A percentile compares a stretch with the other conserved stretches of the same genome.
phyloP scores from a whole-genome alignment of 2,797 vertebrate species.

The Platyrinchus mystaceus region DNA sequence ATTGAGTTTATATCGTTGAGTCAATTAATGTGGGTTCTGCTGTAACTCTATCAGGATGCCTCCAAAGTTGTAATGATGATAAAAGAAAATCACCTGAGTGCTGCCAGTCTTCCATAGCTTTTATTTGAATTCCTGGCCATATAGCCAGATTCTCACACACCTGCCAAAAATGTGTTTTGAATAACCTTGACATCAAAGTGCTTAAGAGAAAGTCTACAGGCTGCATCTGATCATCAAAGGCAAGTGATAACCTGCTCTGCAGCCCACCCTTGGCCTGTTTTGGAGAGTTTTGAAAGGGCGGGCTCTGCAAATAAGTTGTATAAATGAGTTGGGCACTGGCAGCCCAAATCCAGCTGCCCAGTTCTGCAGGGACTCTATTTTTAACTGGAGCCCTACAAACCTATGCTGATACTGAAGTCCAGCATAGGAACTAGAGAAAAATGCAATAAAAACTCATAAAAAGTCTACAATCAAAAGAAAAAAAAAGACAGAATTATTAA shows the following conservation, averaged over 20 bases:
- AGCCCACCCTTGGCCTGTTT: background rate
- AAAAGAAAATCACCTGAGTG: background rate
- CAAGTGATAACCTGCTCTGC: background rate
- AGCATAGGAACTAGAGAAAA: background rate
- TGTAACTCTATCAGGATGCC: background rate
- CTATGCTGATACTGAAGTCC: background rate
- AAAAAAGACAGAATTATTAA: background rate
- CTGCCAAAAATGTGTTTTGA: background rate
- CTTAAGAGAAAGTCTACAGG: background rate
- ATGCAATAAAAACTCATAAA: background rate
- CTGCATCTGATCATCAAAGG: background rate
- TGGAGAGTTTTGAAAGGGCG: background rate
- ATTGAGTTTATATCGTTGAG: background rate
- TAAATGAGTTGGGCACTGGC: background rate
- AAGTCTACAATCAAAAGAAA: background rate
- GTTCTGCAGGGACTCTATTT: background rate
- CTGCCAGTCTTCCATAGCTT: background rate
- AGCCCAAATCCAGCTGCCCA: background rate
- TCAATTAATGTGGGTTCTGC: background rate
- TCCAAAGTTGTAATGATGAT: background rate
- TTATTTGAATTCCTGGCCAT: background rate
- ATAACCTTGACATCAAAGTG: rapidly evolving
- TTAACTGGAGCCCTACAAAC: background rate
- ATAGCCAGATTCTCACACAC: background rate
- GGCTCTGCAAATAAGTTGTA: background rate